These are phyloP conservation scores for Ips typographus DNA, from an alignment of 1,140 invertebrate species.

Conservation along the genomic window DNA sequence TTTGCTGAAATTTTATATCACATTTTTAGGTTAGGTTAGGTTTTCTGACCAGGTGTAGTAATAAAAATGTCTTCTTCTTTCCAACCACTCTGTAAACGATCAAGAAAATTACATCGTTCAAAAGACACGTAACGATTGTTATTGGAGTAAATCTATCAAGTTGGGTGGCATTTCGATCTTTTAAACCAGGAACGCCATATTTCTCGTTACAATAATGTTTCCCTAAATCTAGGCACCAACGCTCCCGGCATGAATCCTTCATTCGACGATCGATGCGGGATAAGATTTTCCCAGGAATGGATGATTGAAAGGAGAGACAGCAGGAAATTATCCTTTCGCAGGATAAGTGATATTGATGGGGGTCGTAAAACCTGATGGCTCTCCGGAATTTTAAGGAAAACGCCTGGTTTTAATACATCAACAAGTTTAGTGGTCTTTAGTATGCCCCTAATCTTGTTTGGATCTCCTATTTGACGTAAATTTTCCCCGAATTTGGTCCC, in stretches of 20 bases:
- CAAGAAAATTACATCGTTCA: no score
- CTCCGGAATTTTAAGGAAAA: slow-evolving; percentile 27
- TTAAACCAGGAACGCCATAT: background rate
- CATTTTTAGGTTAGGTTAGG: no score
- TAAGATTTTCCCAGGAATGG: slow-evolving; percentile 23
- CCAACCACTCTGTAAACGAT: no score
- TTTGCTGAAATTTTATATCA: no score
- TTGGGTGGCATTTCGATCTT: no score
- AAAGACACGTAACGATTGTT: no score
- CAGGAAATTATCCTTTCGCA: slow-evolving; percentile 29
- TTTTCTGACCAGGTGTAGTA: no score
- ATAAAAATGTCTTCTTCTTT: no score
- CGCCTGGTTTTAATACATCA: slow-evolving; percentile 28
- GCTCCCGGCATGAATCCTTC: slow-evolving; percentile 8
- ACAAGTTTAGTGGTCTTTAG: slow-evolving; percentile 30
- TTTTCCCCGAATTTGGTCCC: background rate
- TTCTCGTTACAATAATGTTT: background rate
- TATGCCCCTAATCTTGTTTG: slow-evolving; percentile 14
- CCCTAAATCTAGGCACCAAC: background rate
- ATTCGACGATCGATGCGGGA: slow-evolving; percentile 16
- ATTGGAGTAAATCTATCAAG: no score
- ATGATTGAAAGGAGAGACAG: slow-evolving; percentile 30
- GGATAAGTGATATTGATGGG: slow-evolving; percentile 32
- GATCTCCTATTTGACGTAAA: slow-evolving; percentile 17
- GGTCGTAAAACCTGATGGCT: slow-evolving; percentile 30